Evolutionary conservation across 2,797 vertebrate species (phyloP).

Genomic region (Lepus townsendii): DNA sequence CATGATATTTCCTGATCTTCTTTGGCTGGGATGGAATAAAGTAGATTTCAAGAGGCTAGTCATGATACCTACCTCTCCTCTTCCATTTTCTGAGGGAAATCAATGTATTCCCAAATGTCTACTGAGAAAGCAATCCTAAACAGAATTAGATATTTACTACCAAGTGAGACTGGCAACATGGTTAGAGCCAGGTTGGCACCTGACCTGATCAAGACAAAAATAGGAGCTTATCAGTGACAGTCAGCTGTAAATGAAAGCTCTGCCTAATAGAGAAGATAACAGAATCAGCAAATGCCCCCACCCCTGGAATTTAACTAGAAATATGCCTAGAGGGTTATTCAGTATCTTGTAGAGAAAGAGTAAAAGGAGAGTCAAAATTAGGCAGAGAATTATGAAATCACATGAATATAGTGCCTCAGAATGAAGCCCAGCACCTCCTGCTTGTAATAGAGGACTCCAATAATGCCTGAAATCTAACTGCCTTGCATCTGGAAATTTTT

Average conservation of each 20-base stretch:
- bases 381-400: background rate
- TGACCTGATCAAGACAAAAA: background rate
- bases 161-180: background rate
- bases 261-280: background rate
- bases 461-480: background rate
- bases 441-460: background rate
- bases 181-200: background rate
- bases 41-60: background rate
- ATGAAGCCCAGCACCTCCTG: background rate
- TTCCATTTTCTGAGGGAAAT: background rate
- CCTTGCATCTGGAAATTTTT: background rate
- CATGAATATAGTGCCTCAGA: background rate
- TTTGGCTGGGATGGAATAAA: background rate
- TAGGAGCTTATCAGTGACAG: background rate
- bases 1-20: background rate
- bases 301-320: background rate
- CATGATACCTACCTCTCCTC: accelerated
- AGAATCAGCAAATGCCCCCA: background rate
- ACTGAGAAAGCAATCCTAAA: background rate
- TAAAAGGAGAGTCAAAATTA: background rate
- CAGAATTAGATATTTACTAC: background rate
- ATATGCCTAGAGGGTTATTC: background rate
- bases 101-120: background rate
- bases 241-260: background rate
- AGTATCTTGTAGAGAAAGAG: background rate